These are phyloP conservation scores for Montipora sp. DNA, from an alignment of 64 coral and sea anemone genomes.

Conservation along the genomic window DNA sequence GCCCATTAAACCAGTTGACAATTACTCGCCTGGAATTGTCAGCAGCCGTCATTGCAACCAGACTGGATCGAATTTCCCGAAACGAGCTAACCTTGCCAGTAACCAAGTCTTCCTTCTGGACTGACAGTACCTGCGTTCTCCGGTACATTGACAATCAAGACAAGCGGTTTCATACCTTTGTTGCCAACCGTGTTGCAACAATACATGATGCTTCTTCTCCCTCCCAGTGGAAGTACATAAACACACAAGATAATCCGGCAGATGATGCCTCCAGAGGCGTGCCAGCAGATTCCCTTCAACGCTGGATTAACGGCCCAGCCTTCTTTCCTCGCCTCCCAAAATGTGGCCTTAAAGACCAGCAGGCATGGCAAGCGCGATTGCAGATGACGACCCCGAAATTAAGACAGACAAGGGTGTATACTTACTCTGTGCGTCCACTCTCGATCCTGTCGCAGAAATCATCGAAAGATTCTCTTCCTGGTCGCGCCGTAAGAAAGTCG, in stretches of 20 bases:
- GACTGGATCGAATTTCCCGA: slow-evolving; percentile 14
- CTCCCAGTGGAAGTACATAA: not conserved
- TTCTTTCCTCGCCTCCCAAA: slow-evolving; percentile 20
- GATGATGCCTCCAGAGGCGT: not conserved
- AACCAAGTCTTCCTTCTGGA: not conserved
- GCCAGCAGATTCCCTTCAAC: slow-evolving; percentile 14
- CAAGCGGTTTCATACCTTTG: too few relatives aligned
- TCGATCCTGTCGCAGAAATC: slow-evolving; percentile 6
- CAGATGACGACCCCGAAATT: too few relatives aligned
- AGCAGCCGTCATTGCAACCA: slow-evolving; percentile 32
- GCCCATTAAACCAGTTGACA: not conserved
- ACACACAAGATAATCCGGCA: not conserved
- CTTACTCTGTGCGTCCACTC: not conserved
- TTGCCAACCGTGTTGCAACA: too few relatives aligned
- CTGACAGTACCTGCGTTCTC: too few relatives aligned
- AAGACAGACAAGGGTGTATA: not conserved
- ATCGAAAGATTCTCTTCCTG: not conserved
- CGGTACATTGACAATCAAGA: too few relatives aligned
- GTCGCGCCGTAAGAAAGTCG: not conserved
- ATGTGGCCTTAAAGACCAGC: not conserved
- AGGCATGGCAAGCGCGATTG: too few relatives aligned
- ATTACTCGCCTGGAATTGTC: slow-evolving; percentile 26
- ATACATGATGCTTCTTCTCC: too few relatives aligned
- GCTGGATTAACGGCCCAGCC: slow-evolving; percentile 66
- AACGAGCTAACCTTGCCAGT: not conserved